phyloP scores from a whole-genome alignment of 2,888 invertebrate species.

The Meliscaeva auricollis region DNA sequence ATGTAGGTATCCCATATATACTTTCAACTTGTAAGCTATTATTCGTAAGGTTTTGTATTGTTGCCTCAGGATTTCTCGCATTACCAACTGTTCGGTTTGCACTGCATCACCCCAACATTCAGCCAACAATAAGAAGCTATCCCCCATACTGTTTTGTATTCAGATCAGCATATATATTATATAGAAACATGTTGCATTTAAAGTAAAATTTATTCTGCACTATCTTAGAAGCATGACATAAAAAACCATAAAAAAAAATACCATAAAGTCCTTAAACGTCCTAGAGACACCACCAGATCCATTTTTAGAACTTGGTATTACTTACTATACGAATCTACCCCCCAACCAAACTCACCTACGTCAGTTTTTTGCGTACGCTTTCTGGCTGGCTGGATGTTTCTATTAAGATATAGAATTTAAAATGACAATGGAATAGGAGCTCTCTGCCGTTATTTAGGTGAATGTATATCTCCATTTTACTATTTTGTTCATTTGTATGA shows the following conservation, averaged over 20 bases:
- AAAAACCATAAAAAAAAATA: constrained; percentile 17
- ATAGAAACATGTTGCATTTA: constrained; percentile 50
- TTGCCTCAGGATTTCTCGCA: constrained; percentile 38
- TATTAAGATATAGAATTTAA: background rate
- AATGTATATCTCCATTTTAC: background rate
- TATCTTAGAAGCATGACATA: background rate
- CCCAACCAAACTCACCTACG: background rate
- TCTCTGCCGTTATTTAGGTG: constrained; percentile 19
- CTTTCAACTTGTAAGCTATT: constrained; percentile 1
- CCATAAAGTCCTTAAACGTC: constrained; percentile 28
- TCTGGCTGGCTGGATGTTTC: background rate
- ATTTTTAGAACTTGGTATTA: constrained; percentile 50
- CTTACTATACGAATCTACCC: constrained; percentile 13
- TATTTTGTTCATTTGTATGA: background rate
- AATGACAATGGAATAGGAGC: constrained; percentile 32
- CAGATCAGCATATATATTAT: background rate
- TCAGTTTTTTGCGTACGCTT: constrained; percentile 37
- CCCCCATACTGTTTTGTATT: background rate
- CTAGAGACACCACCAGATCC: constrained; percentile 64
- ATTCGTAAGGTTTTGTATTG: background rate
- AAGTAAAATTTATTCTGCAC: constrained; percentile 27
- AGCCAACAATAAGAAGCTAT: background rate
- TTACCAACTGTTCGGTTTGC: constrained; percentile 21
- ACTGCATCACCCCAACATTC: constrained; percentile 24
- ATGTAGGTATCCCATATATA: too few species aligned